Conservation (phyloP, 2,113 vertebrate genomes). For the Plecturocebus donacophilus region DNA sequence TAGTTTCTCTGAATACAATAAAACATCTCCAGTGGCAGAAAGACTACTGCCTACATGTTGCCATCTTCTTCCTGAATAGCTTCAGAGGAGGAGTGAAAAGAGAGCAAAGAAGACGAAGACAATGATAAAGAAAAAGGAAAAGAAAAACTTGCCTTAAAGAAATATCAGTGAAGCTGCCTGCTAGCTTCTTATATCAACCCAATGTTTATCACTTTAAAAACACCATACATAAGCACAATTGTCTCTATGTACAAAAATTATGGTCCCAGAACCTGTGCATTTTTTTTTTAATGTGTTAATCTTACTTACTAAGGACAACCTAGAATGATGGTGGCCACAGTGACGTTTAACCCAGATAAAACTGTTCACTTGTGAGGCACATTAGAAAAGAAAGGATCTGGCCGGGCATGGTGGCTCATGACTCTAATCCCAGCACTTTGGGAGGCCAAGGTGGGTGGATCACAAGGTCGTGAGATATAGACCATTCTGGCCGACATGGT, state of each 20-base stretch:
- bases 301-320: background rate
- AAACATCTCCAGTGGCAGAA: background rate
- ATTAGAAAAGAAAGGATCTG: background rate
- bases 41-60: background rate
- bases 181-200: background rate
- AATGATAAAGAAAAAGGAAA: background rate
- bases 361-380: background rate
- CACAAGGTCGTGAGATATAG: too few relatives aligned
- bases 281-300: background rate
- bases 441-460: too few relatives aligned
- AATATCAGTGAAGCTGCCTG: background rate
- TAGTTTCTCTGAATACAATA: background rate
- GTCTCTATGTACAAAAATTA: background rate
- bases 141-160: background rate
- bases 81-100: background rate
- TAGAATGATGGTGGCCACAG: background rate
- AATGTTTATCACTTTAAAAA: background rate
- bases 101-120: background rate
- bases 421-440: too few relatives aligned
- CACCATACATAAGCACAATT: background rate
- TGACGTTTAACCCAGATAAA: background rate
- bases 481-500: too few relatives aligned
- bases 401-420: too few relatives aligned
- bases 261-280: background rate
- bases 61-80: background rate